Evolutionary conservation across 2,888 invertebrate genomes (phyloP).

Genomic region (Drosophila prolongata): DNA sequence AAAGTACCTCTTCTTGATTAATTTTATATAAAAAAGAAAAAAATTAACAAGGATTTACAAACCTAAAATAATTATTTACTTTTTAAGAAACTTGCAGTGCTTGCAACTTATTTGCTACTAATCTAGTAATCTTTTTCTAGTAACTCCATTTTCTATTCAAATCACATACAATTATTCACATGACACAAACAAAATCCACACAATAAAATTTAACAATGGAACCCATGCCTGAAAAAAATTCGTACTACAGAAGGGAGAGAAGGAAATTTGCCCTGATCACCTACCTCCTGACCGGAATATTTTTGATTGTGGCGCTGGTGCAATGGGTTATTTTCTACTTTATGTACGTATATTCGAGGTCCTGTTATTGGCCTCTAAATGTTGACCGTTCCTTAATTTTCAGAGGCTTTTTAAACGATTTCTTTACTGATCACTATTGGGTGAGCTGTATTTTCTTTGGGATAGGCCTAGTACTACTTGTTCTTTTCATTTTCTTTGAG

Average conservation of each 20-base stretch:
- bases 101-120: no score
- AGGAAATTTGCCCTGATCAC: conserved; percentile 6
- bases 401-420: conserved; percentile 5
- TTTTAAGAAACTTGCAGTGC: no score
- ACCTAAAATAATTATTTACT: no score
- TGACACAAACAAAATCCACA: background rate
- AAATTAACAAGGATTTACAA: no score
- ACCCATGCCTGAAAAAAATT: background rate
- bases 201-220: background rate
- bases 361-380: no score
- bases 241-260: background rate
- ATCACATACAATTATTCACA: background rate
- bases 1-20: no score
- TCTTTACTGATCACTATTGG: conserved; percentile 40
- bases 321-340: conserved; percentile 7
- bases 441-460: conserved; percentile 48
- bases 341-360: background rate
- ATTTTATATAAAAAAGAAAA: no score
- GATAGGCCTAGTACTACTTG: conserved; percentile 34
- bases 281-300: conserved; percentile 2
- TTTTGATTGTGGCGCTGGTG: conserved; percentile 8
- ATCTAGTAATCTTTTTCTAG: background rate
- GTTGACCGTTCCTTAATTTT: background rate
- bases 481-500: conserved; percentile 58
- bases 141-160: background rate